phyloP scores from a whole-genome alignment of 2,888 invertebrate species.

The Ochropleura leucogaster region DNA sequence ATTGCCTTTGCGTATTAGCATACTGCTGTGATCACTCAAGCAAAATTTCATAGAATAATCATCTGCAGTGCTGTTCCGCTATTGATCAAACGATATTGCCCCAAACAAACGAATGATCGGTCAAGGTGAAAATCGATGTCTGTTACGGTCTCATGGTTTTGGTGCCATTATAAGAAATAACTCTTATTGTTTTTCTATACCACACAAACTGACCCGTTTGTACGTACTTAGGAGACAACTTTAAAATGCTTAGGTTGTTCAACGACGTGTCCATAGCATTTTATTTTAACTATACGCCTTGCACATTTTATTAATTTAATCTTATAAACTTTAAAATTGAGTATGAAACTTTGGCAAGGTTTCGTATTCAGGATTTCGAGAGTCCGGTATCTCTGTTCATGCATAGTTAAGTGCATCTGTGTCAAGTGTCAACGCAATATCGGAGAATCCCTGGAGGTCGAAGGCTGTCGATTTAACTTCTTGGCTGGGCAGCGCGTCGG shows the following conservation, averaged over 20 bases:
- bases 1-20: constrained; percentile 59
- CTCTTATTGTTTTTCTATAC: constrained; percentile 13
- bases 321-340: constrained; percentile 79
- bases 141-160: constrained; percentile 80
- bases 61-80: constrained; percentile 73
- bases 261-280: not conserved
- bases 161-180: constrained; percentile 31
- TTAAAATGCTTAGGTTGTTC: not conserved
- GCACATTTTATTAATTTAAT: constrained; percentile 21
- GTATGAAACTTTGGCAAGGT: constrained; percentile 79
- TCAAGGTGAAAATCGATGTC: constrained; percentile 86
- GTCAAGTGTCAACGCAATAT: constrained; percentile 88
- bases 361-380: constrained; percentile 80
- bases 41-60: constrained; percentile 71
- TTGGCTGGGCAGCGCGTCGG: constrained; percentile 70
- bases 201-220: not conserved
- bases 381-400: constrained; percentile 85
- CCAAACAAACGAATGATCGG: constrained; percentile 79
- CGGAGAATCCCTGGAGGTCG: constrained; percentile 75
- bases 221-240: not conserved
- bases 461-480: constrained; percentile 81
- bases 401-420: constrained; percentile 88
- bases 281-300: not conserved
- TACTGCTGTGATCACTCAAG: constrained; percentile 74
- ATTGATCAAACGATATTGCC: constrained; percentile 76